Evolutionary conservation across 2,888 invertebrate species (phyloP).

Genomic region (Fragum sueziense): DNA sequence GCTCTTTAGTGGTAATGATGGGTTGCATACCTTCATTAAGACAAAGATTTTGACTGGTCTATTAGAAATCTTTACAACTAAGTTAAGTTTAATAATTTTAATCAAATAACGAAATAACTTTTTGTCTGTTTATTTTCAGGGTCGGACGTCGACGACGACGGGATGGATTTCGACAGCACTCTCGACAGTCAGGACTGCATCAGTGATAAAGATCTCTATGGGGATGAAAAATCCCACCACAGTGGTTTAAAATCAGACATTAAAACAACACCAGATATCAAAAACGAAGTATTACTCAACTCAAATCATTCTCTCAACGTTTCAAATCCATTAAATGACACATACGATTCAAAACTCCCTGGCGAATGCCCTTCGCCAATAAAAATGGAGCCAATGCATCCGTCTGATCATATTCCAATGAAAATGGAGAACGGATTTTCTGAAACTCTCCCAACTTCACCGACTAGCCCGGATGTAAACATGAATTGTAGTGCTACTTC

Average conservation of each 20-base stretch:
- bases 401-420: slow-evolving; percentile 38
- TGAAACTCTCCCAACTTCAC: slow-evolving; percentile 46
- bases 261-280: slow-evolving; percentile 30
- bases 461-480: slow-evolving; percentile 55
- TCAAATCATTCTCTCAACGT: slow-evolving; percentile 25
- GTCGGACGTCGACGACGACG: slow-evolving; percentile 57
- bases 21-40: no score
- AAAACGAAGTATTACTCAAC: slow-evolving; percentile 34
- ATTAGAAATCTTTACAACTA: no score
- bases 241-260: slow-evolving; percentile 29
- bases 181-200: slow-evolving; percentile 56
- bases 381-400: slow-evolving; percentile 47
- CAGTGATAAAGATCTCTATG: slow-evolving; percentile 51
- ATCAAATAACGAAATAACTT: no score
- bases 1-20: no score
- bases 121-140: slow-evolving; percentile 26
- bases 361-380: slow-evolving; percentile 50
- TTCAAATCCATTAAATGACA: slow-evolving; percentile 29
- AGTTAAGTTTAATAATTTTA: no score
- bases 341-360: slow-evolving; percentile 38
- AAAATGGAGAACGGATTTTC: slow-evolving; percentile 47
- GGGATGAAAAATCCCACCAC: slow-evolving; percentile 50
- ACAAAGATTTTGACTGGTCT: no score
- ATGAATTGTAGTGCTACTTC: slow-evolving; percentile 54
- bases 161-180: slow-evolving; percentile 57